Percentiles rank a stretch among this genome's conserved stretches.
Conservation (phyloP, 2,888 invertebrate genomes). For the Sminthurinus aureus region DNA sequence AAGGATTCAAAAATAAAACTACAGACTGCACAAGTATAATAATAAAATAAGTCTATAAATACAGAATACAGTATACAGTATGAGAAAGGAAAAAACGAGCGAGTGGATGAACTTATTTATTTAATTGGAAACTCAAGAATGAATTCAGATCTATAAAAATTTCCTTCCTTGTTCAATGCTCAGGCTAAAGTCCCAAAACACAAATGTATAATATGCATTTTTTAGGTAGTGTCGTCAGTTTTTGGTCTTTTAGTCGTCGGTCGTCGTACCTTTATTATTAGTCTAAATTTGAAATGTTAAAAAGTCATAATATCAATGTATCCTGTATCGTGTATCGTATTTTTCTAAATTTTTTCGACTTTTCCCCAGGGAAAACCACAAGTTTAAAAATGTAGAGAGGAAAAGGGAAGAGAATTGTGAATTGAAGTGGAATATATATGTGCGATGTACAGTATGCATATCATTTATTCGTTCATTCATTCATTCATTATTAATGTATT, state of each 20-base stretch:
- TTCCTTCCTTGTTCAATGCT: background rate
- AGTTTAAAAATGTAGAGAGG: background rate
- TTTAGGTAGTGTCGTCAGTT: background rate
- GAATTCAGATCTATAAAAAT: background rate
- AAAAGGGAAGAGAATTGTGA: background rate
- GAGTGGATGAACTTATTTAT: background rate
- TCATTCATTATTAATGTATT: conserved; percentile 23
- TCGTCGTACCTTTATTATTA: background rate
- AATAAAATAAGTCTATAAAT: too few species aligned
- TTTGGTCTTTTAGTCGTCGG: background rate
- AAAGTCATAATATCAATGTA: too few species aligned
- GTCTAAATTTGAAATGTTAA: conserved; percentile 28
- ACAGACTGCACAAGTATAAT: too few species aligned
- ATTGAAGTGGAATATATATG: background rate
- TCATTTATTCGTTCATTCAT: background rate
- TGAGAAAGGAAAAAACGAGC: background rate
- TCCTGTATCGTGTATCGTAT: background rate
- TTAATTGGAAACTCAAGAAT: background rate
- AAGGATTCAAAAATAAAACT: too few species aligned
- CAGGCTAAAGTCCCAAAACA: too few species aligned
- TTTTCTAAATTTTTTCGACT: background rate
- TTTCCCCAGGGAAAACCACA: conserved; percentile 46
- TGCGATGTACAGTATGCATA: background rate
- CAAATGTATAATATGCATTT: background rate
- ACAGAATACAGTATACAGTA: too few species aligned